phyloP scores from a whole-genome alignment of 1,140 invertebrate genomes.

The Dreissena rostriformis region DNA sequence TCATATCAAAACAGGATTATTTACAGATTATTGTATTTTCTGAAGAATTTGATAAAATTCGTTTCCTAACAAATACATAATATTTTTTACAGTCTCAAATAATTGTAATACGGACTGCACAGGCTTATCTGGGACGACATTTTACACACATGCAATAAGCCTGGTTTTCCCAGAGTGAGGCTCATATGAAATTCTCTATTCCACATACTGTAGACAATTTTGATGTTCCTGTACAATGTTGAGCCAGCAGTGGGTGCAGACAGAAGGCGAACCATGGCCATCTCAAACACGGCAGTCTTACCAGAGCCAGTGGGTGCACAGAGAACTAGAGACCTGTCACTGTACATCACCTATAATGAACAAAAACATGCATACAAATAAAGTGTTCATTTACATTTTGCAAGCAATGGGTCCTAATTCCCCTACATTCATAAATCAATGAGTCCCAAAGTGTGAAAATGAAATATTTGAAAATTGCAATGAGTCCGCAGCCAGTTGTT shows the following conservation, averaged over 20 bases:
- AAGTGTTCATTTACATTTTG: neutral
- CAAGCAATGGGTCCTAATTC: no score
- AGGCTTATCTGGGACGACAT: neutral
- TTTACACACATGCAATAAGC: neutral
- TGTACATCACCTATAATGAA: constrained; percentile 78
- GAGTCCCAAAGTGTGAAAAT: no score
- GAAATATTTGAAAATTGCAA: no score
- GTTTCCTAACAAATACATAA: no score
- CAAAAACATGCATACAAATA: neutral
- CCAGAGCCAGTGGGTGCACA: constrained; percentile 91
- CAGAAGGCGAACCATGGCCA: constrained; percentile 87
- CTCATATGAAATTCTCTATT: neutral
- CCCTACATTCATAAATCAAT: no score
- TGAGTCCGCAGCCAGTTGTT: no score
- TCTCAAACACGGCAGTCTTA: constrained; percentile 91
- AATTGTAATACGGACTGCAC: neutral
- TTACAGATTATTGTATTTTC: no score
- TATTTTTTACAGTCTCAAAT: no score
- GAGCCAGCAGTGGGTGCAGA: constrained; percentile 42
- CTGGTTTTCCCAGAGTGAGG: neutral
- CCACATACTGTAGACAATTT: constrained; percentile 78
- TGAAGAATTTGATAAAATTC: no score
- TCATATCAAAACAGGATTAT: no score
- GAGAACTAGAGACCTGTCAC: constrained; percentile 88
- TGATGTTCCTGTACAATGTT: constrained; percentile 57